Percentiles rank a stretch among this genome's conserved stretches.
These are phyloP conservation scores for Nemotelus pantherinus DNA, from an alignment of 2,888 invertebrate genomes.

Conservation along the genomic window DNA sequence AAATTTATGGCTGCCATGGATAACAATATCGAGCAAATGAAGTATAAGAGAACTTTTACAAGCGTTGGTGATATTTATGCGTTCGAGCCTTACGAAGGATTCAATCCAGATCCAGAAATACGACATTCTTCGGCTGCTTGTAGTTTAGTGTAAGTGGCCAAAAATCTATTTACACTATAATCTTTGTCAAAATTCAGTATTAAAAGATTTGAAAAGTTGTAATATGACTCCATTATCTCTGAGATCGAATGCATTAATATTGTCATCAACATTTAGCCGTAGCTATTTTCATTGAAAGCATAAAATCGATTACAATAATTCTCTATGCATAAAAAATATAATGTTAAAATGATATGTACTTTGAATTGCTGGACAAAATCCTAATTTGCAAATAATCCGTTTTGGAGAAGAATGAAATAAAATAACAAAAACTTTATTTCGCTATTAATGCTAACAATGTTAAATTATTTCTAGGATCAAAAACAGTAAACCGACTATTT, in stretches of 20 bases:
- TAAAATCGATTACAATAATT: too few relatives aligned
- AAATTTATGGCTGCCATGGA: neutral
- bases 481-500: neutral
- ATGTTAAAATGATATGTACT: too few relatives aligned
- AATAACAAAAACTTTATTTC: too few relatives aligned
- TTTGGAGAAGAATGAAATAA: too few relatives aligned
- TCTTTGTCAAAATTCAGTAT: neutral
- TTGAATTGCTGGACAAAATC: too few relatives aligned
- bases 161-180: neutral
- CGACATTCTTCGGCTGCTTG: slow-evolving; percentile 38
- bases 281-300: too few relatives aligned
- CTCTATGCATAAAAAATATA: too few relatives aligned
- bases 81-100: slow-evolving; percentile 23
- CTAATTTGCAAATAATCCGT: too few relatives aligned
- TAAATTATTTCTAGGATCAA: neutral
- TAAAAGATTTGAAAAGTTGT: too few relatives aligned
- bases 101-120: slow-evolving; percentile 25
- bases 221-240: too few relatives aligned
- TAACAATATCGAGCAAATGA: neutral
- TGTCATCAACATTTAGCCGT: too few relatives aligned
- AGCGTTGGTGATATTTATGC: neutral
- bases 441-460: neutral
- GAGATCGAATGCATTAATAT: too few relatives aligned
- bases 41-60: neutral
- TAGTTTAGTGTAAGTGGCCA: slow-evolving; percentile 26